Percentiles rank a stretch among this genome's conserved stretches.
phyloP scores from a whole-genome alignment of 2,797 vertebrate genomes.

The Sebastes glaucus region DNA sequence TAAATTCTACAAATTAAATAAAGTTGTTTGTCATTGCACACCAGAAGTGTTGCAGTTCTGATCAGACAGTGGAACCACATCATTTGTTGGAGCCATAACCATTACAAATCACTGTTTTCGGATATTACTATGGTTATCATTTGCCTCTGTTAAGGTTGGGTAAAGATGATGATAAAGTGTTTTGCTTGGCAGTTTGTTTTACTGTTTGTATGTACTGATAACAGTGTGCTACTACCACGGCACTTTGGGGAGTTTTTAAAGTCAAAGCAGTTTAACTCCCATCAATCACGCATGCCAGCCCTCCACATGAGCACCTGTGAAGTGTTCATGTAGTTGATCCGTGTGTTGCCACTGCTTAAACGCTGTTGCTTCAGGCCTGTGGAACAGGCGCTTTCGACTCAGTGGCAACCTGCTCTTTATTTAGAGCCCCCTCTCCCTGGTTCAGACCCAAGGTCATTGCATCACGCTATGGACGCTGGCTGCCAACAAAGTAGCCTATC shows the following conservation, averaged over 20 bases:
- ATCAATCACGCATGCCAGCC: slow-evolving; percentile 29
- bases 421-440: slow-evolving; percentile 65
- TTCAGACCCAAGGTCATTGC: slow-evolving; percentile 78
- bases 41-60: not conserved
- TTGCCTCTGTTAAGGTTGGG: not conserved
- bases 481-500: slow-evolving; percentile 79
- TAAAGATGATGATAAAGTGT: not conserved
- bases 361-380: slow-evolving; percentile 25
- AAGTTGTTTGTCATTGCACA: not conserved
- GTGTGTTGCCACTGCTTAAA: slow-evolving; percentile 33
- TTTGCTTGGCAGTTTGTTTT: slow-evolving; percentile 19
- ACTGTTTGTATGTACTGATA: slow-evolving; percentile 7
- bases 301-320: slow-evolving; percentile 45
- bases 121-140: not conserved
- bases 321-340: slow-evolving; percentile 32
- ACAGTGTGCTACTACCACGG: slow-evolving; percentile 1
- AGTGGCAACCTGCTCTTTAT: slow-evolving; percentile 68
- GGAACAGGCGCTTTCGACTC: slow-evolving; percentile 32
- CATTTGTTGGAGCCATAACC: not conserved
- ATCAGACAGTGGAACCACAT: not conserved
- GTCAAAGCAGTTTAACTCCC: slow-evolving; percentile 48
- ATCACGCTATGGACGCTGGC: slow-evolving; percentile 65
- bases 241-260: slow-evolving; percentile 45
- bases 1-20: not conserved
- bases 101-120: not conserved